phyloP scores from a whole-genome alignment of 2,888 invertebrate genomes.

The Halictus ligatus region DNA sequence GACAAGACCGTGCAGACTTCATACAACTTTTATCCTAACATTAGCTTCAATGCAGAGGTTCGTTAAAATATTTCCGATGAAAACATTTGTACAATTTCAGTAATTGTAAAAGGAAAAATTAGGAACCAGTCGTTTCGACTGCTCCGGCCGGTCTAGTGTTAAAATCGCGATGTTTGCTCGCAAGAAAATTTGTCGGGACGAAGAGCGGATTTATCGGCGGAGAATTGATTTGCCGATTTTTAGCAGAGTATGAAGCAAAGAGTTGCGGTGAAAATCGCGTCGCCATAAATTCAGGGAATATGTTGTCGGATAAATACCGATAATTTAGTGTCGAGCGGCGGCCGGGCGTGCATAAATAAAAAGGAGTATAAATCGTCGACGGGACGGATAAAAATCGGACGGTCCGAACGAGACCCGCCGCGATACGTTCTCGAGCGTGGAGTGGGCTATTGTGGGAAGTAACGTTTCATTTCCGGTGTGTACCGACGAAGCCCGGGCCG shows the following conservation, averaged over 20 bases:
- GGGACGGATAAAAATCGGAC: neutral
- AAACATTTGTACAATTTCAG: too few species aligned
- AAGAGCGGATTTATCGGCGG: neutral
- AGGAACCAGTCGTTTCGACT: too few species aligned
- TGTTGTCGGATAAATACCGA: neutral
- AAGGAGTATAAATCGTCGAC: neutral
- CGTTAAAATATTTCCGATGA: too few species aligned
- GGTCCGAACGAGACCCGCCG: neutral
- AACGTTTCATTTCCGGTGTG: constrained; percentile 28
- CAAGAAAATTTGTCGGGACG: neutral
- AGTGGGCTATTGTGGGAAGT: constrained; percentile 5
- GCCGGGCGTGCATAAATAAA: constrained; percentile 9
- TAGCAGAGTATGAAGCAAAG: neutral
- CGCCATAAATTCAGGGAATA: neutral
- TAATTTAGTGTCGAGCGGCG: neutral
- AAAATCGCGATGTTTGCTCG: neutral
- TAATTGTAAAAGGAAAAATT: too few species aligned
- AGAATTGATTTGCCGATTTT: neutral
- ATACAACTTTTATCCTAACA: too few species aligned
- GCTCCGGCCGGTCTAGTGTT: too few species aligned
- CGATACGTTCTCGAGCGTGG: constrained; percentile 1
- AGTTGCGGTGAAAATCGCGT: neutral
- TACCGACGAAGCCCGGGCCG: constrained; percentile 15
- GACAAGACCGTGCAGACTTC: too few species aligned
- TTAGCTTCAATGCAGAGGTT: too few species aligned